These are phyloP conservation scores for Stenchaetothrips biformis DNA, from an alignment of 2,888 invertebrate genomes.

Conservation along the genomic window DNA sequence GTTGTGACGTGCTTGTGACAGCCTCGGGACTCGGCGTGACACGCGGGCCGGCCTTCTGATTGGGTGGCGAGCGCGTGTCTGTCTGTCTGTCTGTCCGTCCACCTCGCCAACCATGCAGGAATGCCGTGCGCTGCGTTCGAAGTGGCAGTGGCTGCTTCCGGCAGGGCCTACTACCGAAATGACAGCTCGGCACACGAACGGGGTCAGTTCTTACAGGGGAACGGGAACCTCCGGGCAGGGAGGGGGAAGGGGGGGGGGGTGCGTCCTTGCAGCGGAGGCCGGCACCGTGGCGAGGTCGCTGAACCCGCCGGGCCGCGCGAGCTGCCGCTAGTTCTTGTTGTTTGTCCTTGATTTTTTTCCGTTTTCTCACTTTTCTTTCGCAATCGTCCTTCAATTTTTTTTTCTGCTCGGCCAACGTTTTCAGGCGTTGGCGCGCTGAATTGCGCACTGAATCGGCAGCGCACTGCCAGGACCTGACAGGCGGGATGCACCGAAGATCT, in stretches of 20 bases:
- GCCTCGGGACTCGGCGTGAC: background rate
- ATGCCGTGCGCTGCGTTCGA: background rate
- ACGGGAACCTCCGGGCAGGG: background rate
- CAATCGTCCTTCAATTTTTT: no score
- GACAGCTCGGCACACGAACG: slow-evolving; percentile 11
- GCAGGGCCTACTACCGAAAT: slow-evolving; percentile 3
- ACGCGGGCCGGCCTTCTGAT: background rate
- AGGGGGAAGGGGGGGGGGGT: background rate
- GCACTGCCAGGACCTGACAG: no score
- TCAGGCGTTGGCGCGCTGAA: no score
- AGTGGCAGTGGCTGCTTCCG: background rate
- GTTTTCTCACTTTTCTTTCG: no score
- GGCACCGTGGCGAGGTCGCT: slow-evolving; percentile 5
- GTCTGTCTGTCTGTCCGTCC: background rate
- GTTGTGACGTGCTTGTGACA: background rate
- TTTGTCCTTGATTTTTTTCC: no score
- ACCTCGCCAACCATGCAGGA: background rate
- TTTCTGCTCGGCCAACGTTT: no score
- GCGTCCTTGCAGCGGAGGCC: slow-evolving; percentile 16
- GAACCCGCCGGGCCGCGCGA: background rate
- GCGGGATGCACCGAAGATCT: no score
- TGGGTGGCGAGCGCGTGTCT: no score
- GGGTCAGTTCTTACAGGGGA: background rate
- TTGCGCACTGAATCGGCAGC: no score
- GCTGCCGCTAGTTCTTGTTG: no score